These are phyloP conservation scores for Andrena fulva DNA, from an alignment of 2,888 invertebrate genomes.

Conservation along the genomic window DNA sequence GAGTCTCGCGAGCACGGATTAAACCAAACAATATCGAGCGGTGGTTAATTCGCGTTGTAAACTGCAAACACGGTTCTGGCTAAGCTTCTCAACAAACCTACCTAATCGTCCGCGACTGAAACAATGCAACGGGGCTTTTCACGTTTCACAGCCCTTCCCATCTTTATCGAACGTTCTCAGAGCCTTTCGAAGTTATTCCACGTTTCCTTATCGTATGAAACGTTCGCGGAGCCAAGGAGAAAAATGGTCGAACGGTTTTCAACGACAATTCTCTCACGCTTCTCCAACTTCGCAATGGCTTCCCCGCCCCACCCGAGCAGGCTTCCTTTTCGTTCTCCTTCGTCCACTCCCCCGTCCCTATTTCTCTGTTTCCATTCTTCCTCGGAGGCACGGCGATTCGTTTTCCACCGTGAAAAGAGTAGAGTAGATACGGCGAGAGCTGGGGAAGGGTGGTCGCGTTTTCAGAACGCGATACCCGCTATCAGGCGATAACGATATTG, in stretches of 20 bases:
- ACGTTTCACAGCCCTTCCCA: slow-evolving; percentile 39
- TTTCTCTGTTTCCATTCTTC: slow-evolving; percentile 3
- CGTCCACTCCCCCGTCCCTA: neutral
- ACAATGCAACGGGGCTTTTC: slow-evolving; percentile 47
- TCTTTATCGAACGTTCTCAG: neutral
- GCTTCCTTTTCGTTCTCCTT: slow-evolving; percentile 12
- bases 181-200: slow-evolving; percentile 58
- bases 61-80: neutral
- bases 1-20: neutral
- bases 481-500: slow-evolving; percentile 15
- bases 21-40: slow-evolving; percentile 2
- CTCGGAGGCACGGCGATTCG: slow-evolving; percentile 20
- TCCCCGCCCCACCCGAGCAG: neutral
- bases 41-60: neutral
- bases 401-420: slow-evolving; percentile 31
- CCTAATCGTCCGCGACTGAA: slow-evolving; percentile 5
- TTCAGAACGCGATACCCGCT: neutral
- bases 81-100: neutral
- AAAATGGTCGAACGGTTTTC: slow-evolving; percentile 65
- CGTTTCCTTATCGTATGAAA: slow-evolving; percentile 65
- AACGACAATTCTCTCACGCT: slow-evolving; percentile 36
- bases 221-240: slow-evolving; percentile 62
- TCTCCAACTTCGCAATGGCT: slow-evolving; percentile 43
- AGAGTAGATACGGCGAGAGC: neutral
- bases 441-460: neutral